Conservation (phyloP, 2,113 vertebrate species). For the Plectropomus leopardus region DNA sequence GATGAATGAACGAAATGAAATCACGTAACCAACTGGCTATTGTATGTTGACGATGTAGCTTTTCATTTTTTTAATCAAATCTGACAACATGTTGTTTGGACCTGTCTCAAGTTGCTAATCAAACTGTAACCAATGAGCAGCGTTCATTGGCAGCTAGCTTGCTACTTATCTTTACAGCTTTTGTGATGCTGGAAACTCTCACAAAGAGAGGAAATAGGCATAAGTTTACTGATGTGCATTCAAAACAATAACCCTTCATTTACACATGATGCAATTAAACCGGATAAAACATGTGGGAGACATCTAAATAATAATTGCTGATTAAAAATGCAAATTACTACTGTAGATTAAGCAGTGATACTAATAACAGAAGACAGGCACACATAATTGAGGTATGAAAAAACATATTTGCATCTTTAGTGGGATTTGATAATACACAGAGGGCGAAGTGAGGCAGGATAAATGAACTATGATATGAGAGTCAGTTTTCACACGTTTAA, state of each 20-base stretch:
- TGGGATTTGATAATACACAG: background rate
- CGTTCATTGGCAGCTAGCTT: no score
- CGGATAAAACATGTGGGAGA: slow-evolving; percentile 2
- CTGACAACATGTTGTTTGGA: no score
- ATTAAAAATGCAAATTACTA: slow-evolving; percentile 31
- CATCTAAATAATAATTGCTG: slow-evolving; percentile 15
- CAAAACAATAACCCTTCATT: slow-evolving; percentile 5
- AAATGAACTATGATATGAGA: slow-evolving; percentile 27
- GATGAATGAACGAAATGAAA: no score
- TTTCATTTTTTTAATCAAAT: no score
- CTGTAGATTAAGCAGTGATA: slow-evolving; percentile 14
- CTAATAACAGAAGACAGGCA: slow-evolving; percentile 32
- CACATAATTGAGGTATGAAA: background rate
- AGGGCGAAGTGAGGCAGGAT: background rate
- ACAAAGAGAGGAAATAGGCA: background rate
- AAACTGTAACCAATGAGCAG: no score
- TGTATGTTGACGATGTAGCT: no score
- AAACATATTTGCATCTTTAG: background rate
- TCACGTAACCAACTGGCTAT: no score
- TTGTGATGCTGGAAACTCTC: no score
- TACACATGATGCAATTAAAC: slow-evolving; percentile 8
- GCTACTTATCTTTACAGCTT: background rate
- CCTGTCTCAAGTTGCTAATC: no score
- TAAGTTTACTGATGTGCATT: background rate
- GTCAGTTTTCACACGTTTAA: slow-evolving; percentile 16